These are phyloP conservation scores for Mastacembelus armatus DNA, from an alignment of 2,797 vertebrate species.

Conservation along the genomic window DNA sequence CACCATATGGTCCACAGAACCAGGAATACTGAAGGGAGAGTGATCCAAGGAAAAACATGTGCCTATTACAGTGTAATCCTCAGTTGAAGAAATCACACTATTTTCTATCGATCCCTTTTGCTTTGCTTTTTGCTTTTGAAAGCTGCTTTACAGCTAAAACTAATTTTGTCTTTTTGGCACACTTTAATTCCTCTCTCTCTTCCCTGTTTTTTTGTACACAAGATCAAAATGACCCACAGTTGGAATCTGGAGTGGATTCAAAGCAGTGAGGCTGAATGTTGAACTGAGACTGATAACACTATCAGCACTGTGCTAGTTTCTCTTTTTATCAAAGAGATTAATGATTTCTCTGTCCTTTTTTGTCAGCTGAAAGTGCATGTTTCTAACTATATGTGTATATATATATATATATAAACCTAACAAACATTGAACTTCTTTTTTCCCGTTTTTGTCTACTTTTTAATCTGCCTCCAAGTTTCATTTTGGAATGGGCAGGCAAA, in stretches of 20 bases:
- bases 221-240: slow-evolving; percentile 38
- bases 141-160: slow-evolving; percentile 54
- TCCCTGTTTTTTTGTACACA: slow-evolving; percentile 17
- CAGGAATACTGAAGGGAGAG: slow-evolving; percentile 37
- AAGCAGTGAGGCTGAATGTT: slow-evolving; percentile 53
- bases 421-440: slow-evolving; percentile 57
- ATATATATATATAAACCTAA: slow-evolving; percentile 47
- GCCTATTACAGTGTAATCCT: slow-evolving; percentile 55
- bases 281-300: slow-evolving; percentile 66
- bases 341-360: slow-evolving; percentile 61
- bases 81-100: slow-evolving; percentile 55
- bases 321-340: slow-evolving; percentile 60
- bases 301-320: slow-evolving; percentile 61
- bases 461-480: slow-evolving; percentile 75
- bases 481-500: slow-evolving; percentile 55
- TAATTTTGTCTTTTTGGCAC: slow-evolving; percentile 44
- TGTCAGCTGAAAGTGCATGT: slow-evolving; percentile 59
- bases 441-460: slow-evolving; percentile 57
- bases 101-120: slow-evolving; percentile 50
- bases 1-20: slow-evolving; percentile 78
- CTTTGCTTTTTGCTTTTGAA: slow-evolving; percentile 43
- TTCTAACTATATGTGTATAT: no score
- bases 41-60: slow-evolving; percentile 34
- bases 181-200: slow-evolving; percentile 36
- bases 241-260: slow-evolving; percentile 62